These are phyloP conservation scores for Hippolais icterina DNA, from an alignment of 2,113 vertebrate species.

Conservation along the genomic window DNA sequence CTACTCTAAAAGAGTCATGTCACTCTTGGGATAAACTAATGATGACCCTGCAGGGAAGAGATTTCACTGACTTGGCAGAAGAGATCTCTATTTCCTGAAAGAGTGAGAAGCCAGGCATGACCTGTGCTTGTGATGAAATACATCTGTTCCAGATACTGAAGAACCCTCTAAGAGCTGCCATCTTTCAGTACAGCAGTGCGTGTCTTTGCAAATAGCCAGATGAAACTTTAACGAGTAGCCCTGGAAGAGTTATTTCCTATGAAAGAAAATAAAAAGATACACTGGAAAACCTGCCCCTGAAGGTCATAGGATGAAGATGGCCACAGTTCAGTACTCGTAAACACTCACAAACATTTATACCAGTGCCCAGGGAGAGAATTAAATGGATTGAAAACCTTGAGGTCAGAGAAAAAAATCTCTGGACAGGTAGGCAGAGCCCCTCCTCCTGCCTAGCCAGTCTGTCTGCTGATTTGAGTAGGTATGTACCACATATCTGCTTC, in stretches of 20 bases:
- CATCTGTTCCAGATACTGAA: slow-evolving; percentile 23
- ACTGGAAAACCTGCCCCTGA: neutral
- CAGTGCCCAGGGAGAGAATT: neutral
- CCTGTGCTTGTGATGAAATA: slow-evolving; percentile 16
- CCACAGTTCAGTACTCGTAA: neutral
- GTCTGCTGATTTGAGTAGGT: neutral
- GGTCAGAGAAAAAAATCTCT: neutral
- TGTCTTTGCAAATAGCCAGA: slow-evolving; percentile 2
- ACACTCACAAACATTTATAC: neutral
- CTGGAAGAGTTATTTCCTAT: neutral
- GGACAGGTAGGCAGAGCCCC: neutral
- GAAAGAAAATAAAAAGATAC: neutral
- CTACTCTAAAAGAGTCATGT: neutral
- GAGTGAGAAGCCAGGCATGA: slow-evolving; percentile 12
- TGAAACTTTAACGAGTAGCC: neutral
- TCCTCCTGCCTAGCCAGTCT: neutral
- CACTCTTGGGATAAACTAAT: neutral
- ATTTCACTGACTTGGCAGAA: slow-evolving; percentile 19
- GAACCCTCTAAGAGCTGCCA: slow-evolving; percentile 1
- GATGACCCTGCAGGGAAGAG: neutral
- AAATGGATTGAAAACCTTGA: neutral
- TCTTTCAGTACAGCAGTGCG: neutral
- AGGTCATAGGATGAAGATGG: neutral
- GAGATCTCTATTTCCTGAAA: slow-evolving; percentile 29
- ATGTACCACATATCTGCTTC: slow-evolving; percentile 16